Conservation (phyloP, 1,140 invertebrate genomes). For the Vollenhovia emeryi region DNA sequence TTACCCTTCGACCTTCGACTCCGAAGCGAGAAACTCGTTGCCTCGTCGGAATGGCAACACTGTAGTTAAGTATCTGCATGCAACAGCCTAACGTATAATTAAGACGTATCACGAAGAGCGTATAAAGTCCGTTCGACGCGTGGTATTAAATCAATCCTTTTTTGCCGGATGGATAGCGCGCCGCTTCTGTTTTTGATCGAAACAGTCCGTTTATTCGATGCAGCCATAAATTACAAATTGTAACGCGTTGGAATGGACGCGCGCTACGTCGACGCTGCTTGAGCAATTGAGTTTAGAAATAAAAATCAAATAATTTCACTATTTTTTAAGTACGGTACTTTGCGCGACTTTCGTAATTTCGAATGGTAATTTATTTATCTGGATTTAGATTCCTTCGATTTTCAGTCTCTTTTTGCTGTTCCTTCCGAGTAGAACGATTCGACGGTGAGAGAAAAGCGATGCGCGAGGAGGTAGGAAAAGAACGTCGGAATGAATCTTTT, state of each 20-base stretch:
- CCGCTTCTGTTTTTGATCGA: slow-evolving; percentile 19
- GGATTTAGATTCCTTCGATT: neutral
- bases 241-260: neutral
- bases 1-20: slow-evolving; percentile 49
- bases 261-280: no score
- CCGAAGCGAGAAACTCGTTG: slow-evolving; percentile 12
- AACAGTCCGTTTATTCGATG: neutral
- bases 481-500: slow-evolving; percentile 21
- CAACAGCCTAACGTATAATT: slow-evolving; percentile 66
- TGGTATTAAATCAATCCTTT: slow-evolving; percentile 43
- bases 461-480: slow-evolving; percentile 5
- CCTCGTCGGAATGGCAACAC: slow-evolving; percentile 51
- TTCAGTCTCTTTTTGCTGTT: neutral
- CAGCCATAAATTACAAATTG: neutral
- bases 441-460: neutral
- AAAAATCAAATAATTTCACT: neutral
- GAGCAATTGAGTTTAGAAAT: neutral
- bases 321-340: neutral
- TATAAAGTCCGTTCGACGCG: slow-evolving; percentile 45
- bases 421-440: neutral
- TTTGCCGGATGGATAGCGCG: neutral
- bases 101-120: slow-evolving; percentile 61
- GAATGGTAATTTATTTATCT: neutral
- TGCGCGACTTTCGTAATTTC: neutral
- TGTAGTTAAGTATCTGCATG: slow-evolving; percentile 66